Evolutionary conservation across 2,797 vertebrate species (phyloP), one percentile per base, ranked within the genome.

Genomic region (Netta rufina): DNA sequence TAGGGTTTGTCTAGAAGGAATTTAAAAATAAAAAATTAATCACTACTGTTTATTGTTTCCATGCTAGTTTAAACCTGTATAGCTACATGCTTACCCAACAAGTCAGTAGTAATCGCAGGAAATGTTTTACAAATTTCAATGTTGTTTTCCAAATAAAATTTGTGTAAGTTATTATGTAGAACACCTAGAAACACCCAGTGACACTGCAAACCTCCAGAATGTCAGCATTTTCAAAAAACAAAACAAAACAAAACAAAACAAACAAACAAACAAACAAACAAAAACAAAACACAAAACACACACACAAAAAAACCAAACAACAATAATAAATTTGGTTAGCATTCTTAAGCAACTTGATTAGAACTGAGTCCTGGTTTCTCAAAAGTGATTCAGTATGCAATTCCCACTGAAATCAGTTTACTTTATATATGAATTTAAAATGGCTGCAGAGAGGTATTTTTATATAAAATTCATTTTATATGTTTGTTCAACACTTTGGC

Each of bases 401-500:
- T 16, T 94, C 92, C 89, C 86, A 75, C 51, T 84, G 86, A 93
- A 96, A 95, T 94, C 84, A 94, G 54, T 96, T 95, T 94, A 87
- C 51, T 49, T 51, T 51, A 58, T 65, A 78, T 65, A 72, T 81
- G 58, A 84, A 94, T 86, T 78, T 72, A 33, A 94, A 84, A 86
- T 69, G 70, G 54, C 70, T 91, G 74, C 33, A 72, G 45, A 90
- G 32, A 73, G 43, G 7, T 80, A 43, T 92, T 83, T 92, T 83
- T 18, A 25, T 85, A 65, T 49, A 33, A 79, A 92, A 92, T 80
- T 80, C 18, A 83, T 87, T 92, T 87, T 85, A 28, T 72, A n/a
- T 80, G 6, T 85, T 95, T 95, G 27, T 49, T 67, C n/a, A 74
- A 27, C 13, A 28, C 21, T 9, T 24, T 76, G 38, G 72, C 22